Evolutionary conservation across 2,113 vertebrate species (phyloP), one percentile per base, ranked within the genome.

Genomic region (Isichthys henryi): DNA sequence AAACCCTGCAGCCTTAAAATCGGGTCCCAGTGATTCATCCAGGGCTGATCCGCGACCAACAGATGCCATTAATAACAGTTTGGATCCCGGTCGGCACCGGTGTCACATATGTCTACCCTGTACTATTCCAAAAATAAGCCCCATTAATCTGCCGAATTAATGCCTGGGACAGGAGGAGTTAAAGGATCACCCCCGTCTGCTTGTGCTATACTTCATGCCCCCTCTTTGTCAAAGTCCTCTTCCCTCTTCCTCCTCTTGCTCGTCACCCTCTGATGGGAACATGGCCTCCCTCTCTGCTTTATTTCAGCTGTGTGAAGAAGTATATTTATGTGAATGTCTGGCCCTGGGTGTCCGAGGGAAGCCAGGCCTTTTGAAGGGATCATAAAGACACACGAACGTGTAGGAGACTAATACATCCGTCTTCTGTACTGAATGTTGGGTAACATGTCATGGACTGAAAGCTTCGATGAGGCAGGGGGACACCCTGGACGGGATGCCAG

Each of bases 51-150:
- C 89, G 87, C 53, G 88, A 45, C 90, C 94, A 93, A 93, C 94
- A 94, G 88, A 89, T 94, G 91, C 92, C 92, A 94, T 95, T 95
- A 96, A 95, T 96, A 95, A 95, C 91, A 92, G 93, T 95, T 93
- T 95, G 90, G 92, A 58, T 0, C 4, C 89, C 52, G 88, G 92
- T 92, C 87, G 93, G 89, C 88, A 93, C 23, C 88, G 56, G 91
- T 74, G 91, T 0, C 10, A 95, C 91, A 92, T 91, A 92, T 89
- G 91, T 91, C 49, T 91, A 80, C 86, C 88, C 91, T 95, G 90
- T 82, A 87, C 74, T 89, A 43, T 93, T 92, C 94, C 94, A 95
- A 95, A 95, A 95, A 94, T 94, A 95, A 94, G 89, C 91, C 91
- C 90, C 86, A 93, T 92, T 90, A 91, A 91, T 95, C 90, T 92